Base-by-base conservation (phyloP, 2,888 invertebrate species). In the Phania funesta region DNA sequence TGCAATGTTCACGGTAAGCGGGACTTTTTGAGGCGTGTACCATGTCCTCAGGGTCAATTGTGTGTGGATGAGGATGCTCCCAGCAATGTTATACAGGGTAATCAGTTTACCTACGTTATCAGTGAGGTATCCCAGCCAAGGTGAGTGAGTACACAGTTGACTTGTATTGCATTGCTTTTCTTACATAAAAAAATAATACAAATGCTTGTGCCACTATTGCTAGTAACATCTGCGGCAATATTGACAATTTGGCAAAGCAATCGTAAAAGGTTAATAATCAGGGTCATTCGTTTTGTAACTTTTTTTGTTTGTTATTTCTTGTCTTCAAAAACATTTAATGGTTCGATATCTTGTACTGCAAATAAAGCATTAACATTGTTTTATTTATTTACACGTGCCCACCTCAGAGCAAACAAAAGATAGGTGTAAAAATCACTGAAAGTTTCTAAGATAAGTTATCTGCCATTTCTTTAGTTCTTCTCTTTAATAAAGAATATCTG, bases 21-120 rank as follows among this genome's bases (percentile, higher is more conserved):
- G 0, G 93, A 96, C 88, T 95, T 96, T 87, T 92, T 98, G 56
- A 93, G 98, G 80, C 93, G 94, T 87, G 94, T 99, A 78, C 99
- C 99, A 0, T 99, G 98, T 89, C 93, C 94, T 0, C 92, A 92
- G 86, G 94, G 93, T 26, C 90, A 93, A 84, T 89, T 98, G 1
- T 99, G 99, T 90, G 90, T 93, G 44, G 98, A 98, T 91, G 98
- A 98, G 91, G 97, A 96, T 90, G 93, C 94, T 77, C 94, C 96
- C 24, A 93, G 93, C 90, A 96, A 96, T 93, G 97, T 99, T 2
- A 93, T 99, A 11, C 94, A 94, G 86, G 95, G 94, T 60, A 94
- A 96, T 91, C 99, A 99, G 91, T 98, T 99, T 90, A 99, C 99
- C 0, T 98, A 97, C 92, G 95, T 96, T 82, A 95, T 99, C 81